phyloP scores from a whole-genome alignment of 2,113 vertebrate genomes.

The Sapayoa aenigma region DNA sequence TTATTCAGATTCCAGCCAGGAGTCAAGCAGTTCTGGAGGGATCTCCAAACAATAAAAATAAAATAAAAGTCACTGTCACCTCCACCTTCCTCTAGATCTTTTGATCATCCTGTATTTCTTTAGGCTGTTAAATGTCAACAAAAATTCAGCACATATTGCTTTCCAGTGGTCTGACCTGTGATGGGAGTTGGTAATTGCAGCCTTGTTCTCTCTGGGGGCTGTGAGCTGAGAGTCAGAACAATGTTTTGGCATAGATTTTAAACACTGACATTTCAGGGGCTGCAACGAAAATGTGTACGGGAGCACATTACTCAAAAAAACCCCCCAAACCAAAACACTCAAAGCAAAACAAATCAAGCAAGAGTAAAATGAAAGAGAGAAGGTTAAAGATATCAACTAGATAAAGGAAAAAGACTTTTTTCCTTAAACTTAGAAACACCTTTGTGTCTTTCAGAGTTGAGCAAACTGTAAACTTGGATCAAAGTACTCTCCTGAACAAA shows the following conservation, averaged over 20 bases:
- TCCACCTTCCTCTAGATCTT: not conserved
- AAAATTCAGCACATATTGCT: rapidly evolving
- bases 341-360: not conserved
- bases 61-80: not conserved
- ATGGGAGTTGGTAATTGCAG: not conserved
- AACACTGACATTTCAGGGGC: rapidly evolving
- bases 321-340: not conserved
- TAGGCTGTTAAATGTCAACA: not conserved
- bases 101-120: not conserved
- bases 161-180: not conserved
- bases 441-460: not conserved
- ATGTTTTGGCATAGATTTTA: not conserved
- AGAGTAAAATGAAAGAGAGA: not conserved
- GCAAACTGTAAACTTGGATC: not conserved
- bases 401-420: not conserved
- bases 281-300: not conserved
- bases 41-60: not conserved
- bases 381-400: not conserved
- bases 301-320: not conserved
- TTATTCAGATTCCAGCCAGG: not conserved
- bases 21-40: not conserved
- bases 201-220: not conserved
- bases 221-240: not conserved
- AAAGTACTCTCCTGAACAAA: not conserved
- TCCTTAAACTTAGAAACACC: not conserved